Percentiles rank a stretch among this genome's conserved stretches.
Evolutionary conservation across 2,797 vertebrate species (phyloP).

Genomic region (Furcifer pardalis): DNA sequence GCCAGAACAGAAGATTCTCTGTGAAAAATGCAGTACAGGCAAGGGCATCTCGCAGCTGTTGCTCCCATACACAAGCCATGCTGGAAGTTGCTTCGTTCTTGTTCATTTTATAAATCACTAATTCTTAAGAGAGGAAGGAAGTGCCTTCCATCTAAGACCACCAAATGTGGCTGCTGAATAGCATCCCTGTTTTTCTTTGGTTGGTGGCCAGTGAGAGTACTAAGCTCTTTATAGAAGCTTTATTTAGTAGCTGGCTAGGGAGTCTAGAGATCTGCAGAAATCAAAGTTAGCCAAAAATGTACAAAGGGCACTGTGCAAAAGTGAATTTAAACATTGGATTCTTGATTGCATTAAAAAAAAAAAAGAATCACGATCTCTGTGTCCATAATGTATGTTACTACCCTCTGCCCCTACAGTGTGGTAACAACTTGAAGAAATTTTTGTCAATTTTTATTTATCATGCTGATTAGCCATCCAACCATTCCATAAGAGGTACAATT

Average conservation of each 20-base stretch:
- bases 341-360: not conserved
- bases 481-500: no score
- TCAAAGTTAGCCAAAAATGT: not conserved
- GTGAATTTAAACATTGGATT: not conserved
- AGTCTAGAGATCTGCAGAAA: conserved; percentile 8
- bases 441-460: not conserved
- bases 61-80: conserved; percentile 46
- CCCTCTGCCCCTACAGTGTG: not conserved
- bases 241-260: conserved; percentile 47
- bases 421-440: not conserved
- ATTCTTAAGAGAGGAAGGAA: conserved; percentile 68
- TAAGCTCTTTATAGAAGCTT: conserved; percentile 62
- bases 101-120: conserved; percentile 57
- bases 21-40: conserved; percentile 10
- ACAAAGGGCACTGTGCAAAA: not conserved
- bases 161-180: conserved; percentile 65
- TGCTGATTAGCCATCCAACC: no score
- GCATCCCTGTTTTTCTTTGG: conserved; percentile 59
- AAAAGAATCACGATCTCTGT: not conserved
- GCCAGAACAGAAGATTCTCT: not conserved
- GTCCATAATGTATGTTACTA: not conserved
- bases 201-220: conserved; percentile 63
- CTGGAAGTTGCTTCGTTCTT: conserved; percentile 52
- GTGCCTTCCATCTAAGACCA: conserved; percentile 48
- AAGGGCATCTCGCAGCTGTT: conserved; percentile 65